Percentiles rank a stretch among this genome's conserved stretches.
phyloP scores from a whole-genome alignment of 2,113 vertebrate genomes.

The Chascanopsetta lugubris region DNA sequence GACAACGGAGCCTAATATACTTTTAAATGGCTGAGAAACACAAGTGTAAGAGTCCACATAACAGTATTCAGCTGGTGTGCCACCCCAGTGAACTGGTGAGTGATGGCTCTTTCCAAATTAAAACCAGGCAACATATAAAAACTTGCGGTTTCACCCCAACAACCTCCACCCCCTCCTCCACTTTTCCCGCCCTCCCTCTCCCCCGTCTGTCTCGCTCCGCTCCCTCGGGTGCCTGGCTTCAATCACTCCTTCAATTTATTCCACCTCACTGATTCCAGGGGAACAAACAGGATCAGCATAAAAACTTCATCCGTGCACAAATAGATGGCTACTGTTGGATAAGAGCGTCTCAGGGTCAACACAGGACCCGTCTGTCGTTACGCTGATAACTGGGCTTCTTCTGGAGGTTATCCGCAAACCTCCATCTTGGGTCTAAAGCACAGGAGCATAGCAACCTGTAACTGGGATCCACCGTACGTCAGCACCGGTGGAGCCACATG shows the following conservation, averaged over 20 bases:
- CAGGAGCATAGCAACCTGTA: not conserved
- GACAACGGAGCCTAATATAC: not conserved
- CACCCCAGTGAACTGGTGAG: slow-evolving; percentile 77
- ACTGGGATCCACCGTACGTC: slow-evolving; percentile 4
- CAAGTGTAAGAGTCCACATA: slow-evolving; percentile 18
- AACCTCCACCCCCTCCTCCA: slow-evolving; percentile 21
- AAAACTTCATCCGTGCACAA: slow-evolving; percentile 47
- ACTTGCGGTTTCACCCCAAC: slow-evolving; percentile 68
- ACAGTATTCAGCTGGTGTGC: slow-evolving; percentile 66
- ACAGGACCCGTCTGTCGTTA: slow-evolving; percentile 20
- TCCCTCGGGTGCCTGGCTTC: slow-evolving; percentile 66
- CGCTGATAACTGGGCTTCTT: slow-evolving; percentile 10
- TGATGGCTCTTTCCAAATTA: slow-evolving; percentile 77
- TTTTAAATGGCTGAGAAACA: not conserved
- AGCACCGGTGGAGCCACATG: slow-evolving; percentile 9
- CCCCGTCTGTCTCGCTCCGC: slow-evolving; percentile 56
- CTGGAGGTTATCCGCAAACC: slow-evolving; percentile 10
- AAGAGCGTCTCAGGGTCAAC: slow-evolving; percentile 14
- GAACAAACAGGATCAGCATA: slow-evolving; percentile 54
- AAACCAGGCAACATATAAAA: slow-evolving; percentile 79
- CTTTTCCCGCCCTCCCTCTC: slow-evolving; percentile 3
- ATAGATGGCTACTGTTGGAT: slow-evolving; percentile 46
- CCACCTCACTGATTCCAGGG: slow-evolving; percentile 52
- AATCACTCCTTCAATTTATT: slow-evolving; percentile 68
- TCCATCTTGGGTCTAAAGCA: not conserved